These are phyloP conservation scores for Potorous gilbertii DNA, from an alignment of 2,797 vertebrate genomes.

Conservation along the genomic window DNA sequence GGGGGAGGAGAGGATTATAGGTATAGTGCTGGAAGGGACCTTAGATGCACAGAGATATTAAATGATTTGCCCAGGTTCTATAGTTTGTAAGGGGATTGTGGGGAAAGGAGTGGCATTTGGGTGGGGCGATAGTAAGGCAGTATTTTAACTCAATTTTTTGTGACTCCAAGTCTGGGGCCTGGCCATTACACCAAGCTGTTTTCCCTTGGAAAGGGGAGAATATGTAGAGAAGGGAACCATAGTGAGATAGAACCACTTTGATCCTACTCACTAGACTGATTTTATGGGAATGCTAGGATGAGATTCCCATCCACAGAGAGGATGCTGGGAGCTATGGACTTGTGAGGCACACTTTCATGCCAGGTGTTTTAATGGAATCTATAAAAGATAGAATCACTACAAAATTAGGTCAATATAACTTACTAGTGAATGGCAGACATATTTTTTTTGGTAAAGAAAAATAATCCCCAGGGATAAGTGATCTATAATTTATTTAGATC, in stretches of 20 bases:
- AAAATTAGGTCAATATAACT: background rate
- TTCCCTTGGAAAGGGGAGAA: background rate
- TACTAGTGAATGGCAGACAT: background rate
- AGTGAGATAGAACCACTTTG: background rate
- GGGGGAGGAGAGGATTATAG: background rate
- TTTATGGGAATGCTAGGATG: background rate
- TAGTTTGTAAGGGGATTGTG: background rate
- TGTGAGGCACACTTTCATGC: background rate
- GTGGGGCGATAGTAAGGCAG: background rate
- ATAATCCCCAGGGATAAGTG: background rate
- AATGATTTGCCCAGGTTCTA: background rate
- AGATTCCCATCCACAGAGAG: background rate
- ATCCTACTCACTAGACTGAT: background rate
- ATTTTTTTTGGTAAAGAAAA: slow-evolving; percentile 4
- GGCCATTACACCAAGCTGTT: background rate
- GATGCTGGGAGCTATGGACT: background rate
- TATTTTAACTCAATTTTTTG: background rate
- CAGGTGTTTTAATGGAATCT: slow-evolving; percentile 9
- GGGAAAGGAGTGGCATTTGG: background rate
- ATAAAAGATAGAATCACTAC: background rate
- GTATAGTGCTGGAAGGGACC: background rate
- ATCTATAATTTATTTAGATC: background rate
- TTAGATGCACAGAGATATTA: background rate
- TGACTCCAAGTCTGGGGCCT: background rate
- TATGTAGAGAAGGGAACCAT: background rate